These are phyloP conservation scores for Knipowitschia caucasica DNA, from an alignment of 2,797 vertebrate genomes.

Conservation along the genomic window DNA sequence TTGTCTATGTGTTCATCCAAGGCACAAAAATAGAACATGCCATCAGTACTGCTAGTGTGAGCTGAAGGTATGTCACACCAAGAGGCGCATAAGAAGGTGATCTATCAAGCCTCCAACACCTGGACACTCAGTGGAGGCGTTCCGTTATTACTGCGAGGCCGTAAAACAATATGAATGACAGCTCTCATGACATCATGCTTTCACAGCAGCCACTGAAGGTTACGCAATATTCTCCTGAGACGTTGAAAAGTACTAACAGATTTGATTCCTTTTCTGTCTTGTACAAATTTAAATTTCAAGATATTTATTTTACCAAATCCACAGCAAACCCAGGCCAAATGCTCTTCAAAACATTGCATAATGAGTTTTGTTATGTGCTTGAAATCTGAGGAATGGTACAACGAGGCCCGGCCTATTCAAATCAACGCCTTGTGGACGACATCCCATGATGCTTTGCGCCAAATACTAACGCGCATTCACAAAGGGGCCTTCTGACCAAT, in stretches of 20 bases:
- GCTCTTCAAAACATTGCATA: conserved; percentile 39
- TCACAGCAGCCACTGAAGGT: neutral
- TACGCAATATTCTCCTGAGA: conserved; percentile 1
- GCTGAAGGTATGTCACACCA: no score
- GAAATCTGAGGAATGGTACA: neutral
- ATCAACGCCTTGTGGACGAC: no score
- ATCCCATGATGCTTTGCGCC: no score
- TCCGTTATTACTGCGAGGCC: neutral
- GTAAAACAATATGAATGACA: conserved; percentile 3
- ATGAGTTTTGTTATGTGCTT: neutral
- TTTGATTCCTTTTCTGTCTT: neutral
- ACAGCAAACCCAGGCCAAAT: neutral
- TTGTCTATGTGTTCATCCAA: neutral
- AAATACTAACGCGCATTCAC: no score
- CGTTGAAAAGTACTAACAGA: neutral
- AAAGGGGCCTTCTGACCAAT: no score
- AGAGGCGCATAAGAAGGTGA: no score
- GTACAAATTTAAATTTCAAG: neutral
- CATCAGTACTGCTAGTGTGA: no score
- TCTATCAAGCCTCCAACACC: neutral
- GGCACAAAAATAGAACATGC: neutral
- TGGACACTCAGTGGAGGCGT: neutral
- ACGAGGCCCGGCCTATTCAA: no score
- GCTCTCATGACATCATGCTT: conserved; percentile 5
- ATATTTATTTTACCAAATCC: neutral